phyloP scores from a whole-genome alignment of 2,797 vertebrate species.

The Neosilurus hyrtlii region DNA sequence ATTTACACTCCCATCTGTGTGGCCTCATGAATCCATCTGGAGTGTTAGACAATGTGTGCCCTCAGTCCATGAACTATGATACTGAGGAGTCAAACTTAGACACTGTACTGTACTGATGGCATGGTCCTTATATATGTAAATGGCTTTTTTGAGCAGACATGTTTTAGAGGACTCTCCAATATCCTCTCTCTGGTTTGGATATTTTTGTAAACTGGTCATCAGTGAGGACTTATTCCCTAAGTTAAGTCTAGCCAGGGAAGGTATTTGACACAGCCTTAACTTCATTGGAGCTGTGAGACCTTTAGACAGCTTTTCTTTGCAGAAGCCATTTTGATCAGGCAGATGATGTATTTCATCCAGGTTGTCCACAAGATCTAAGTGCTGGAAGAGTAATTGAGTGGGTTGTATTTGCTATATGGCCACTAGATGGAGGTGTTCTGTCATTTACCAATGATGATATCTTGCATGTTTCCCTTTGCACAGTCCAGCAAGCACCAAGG shows the following conservation, averaged over 20 bases:
- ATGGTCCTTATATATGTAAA: constrained; percentile 20
- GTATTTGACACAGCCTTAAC: no score
- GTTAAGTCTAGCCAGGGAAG: background rate
- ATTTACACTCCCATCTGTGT: constrained; percentile 14
- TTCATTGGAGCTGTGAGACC: background rate
- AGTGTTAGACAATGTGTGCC: constrained; percentile 14
- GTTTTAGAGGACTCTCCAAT: background rate
- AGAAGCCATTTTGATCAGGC: background rate
- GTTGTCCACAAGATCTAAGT: background rate
- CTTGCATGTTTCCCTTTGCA: constrained; percentile 61
- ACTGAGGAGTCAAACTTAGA: constrained; percentile 5
- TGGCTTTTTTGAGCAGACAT: background rate
- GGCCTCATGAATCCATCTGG: constrained; percentile 34
- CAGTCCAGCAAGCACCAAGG: constrained; percentile 81
- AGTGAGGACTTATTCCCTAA: constrained; percentile 2
- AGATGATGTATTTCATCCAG: constrained; percentile 15
- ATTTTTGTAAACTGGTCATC: constrained; percentile 22
- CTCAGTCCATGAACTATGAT: constrained; percentile 7
- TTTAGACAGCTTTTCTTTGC: background rate
- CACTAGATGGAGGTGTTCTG: constrained; percentile 55
- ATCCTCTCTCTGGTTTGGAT: background rate
- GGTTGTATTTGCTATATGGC: background rate
- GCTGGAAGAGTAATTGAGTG: background rate
- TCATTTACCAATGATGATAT: constrained; percentile 21
- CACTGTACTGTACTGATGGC: constrained; percentile 32